Base-by-base conservation (phyloP, 1,140 invertebrate species). In the Nebria ingens region DNA sequence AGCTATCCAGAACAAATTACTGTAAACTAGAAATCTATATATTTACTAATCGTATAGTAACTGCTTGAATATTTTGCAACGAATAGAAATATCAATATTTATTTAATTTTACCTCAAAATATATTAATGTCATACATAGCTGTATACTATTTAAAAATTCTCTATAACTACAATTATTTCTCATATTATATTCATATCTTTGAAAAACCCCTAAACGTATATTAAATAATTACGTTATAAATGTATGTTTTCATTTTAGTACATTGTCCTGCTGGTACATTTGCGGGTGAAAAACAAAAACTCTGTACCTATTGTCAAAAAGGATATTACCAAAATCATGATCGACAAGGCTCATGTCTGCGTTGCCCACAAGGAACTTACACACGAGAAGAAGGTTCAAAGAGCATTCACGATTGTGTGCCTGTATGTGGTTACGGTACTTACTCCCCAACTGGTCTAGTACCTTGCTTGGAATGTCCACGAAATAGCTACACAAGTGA, bases 361-460 rank as follows among this genome's bases (percentile, higher is more conserved):
- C 82, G 84, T 55, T 99, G 97, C 74, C 93, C 93, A 1, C 80
- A 86, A 62, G 89, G 89, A 56, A 96, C 88, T 4, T 97, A 93
- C 63, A 99, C 97, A 0, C 80, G 83, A 64, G 87, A 93, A 73
- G 84, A 94, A 75, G 93, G 93, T 25, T 89, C 88, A 0, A 93
- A 93, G 67, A 80, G 82, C 53, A 74, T 89, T 19, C 76, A 80
- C 21, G 89, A 91, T 61, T 94, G 91, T 69, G 78, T 93, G 55
- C 92, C 94, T 4, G 93, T 97, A 22, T 98, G 94, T 68, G 94
- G 94, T 6, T 95, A 89, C 68, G 94, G 94, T 58, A 97, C 93
- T 21, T 97, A 93, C 70, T 96, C 92, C 1, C 90, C 91, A 21
- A 95, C 91, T 45, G 94, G 94, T 45, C 72, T 97, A 49, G 91